Percentiles rank a stretch among this genome's conserved stretches.
Conservation (phyloP, 2,888 invertebrate genomes). For the Pocota personata region DNA sequence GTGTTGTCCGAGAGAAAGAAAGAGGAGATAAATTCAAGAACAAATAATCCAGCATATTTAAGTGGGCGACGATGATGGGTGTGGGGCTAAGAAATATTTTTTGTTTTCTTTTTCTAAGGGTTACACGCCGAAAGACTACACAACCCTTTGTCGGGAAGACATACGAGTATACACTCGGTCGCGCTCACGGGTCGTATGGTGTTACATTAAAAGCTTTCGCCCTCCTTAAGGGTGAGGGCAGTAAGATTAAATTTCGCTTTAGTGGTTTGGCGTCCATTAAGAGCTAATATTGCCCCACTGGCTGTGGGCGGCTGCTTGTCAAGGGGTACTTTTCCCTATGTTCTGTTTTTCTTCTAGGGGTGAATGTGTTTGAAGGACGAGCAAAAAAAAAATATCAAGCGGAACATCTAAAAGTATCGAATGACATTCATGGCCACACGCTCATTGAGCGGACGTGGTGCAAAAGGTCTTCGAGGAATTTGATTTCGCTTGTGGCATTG, state of each 20-base stretch:
- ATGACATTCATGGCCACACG: constrained; percentile 51
- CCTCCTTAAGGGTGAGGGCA: constrained; percentile 35
- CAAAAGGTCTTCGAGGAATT: constrained; percentile 41
- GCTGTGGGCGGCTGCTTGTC: constrained; percentile 6
- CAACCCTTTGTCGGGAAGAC: constrained; percentile 48
- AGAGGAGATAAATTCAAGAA: constrained; percentile 18
- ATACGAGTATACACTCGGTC: constrained; percentile 6
- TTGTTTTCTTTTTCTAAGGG: constrained; percentile 9
- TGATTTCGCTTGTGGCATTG: constrained; percentile 48
- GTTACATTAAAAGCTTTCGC: constrained; percentile 66
- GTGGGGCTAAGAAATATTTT: constrained; percentile 32
- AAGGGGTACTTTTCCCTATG: constrained; percentile 20
- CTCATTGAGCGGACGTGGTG: constrained; percentile 1
- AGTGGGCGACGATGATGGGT: constrained; percentile 20
- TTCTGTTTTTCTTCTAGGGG: background rate
- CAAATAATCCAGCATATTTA: constrained; percentile 50
- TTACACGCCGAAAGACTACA: constrained; percentile 10
- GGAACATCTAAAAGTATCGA: constrained; percentile 47
- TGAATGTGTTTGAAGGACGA: background rate
- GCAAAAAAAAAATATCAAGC: constrained; percentile 27
- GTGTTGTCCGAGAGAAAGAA: constrained; percentile 25
- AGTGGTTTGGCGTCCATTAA: constrained; percentile 70
- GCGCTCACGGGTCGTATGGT: constrained; percentile 27
- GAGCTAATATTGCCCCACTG: constrained; percentile 56
- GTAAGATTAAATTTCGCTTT: constrained; percentile 65